phyloP scores from a whole-genome alignment of 2,113 vertebrate genomes.

The Stigmatopora nigra region DNA sequence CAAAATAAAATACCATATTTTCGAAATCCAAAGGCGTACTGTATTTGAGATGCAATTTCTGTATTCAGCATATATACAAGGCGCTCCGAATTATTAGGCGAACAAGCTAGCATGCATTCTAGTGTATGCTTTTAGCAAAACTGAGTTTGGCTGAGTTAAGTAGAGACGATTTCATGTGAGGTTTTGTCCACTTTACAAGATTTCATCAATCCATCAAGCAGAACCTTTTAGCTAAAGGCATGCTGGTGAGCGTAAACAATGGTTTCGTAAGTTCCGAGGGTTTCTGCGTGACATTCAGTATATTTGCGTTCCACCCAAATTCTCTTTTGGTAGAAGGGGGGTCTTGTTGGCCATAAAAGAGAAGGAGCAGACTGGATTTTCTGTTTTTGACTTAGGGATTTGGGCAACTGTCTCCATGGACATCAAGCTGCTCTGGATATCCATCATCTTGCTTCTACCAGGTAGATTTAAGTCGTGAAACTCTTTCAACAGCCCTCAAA shows the following conservation, averaged over 20 bases:
- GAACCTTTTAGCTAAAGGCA: neutral
- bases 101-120: no score
- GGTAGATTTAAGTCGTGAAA: constrained; percentile 21
- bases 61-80: no score
- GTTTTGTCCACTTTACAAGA: neutral
- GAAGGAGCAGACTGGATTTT: neutral
- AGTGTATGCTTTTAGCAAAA: no score
- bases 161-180: neutral
- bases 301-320: neutral
- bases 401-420: constrained; percentile 7
- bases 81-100: no score
- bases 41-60: neutral
- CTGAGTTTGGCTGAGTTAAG: neutral
- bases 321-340: constrained; percentile 1
- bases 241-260: constrained; percentile 27
- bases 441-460: constrained; percentile 26
- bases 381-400: neutral
- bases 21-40: neutral
- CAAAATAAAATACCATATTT: neutral
- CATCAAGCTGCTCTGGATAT: constrained; percentile 1
- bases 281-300: neutral
- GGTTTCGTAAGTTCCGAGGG: constrained; percentile 19
- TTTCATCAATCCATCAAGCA: neutral
- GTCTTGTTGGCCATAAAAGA: constrained; percentile 39
- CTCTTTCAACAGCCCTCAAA: neutral